Evolutionary conservation across 2,888 invertebrate genomes (phyloP).

Genomic region (Drosophila macrospina): DNA sequence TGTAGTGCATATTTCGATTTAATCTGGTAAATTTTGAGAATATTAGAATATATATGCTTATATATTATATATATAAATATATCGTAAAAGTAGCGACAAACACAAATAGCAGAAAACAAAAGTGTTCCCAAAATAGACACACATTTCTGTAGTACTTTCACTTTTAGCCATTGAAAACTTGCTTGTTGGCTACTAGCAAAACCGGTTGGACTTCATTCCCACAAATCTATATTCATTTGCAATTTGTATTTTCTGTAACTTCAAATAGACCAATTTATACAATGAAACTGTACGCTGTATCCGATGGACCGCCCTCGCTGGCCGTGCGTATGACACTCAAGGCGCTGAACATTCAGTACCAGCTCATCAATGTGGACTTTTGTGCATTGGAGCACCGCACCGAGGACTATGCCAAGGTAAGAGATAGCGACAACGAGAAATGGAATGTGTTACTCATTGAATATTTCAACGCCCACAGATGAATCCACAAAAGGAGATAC

Average conservation of each 20-base stretch:
- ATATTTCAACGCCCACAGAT: constrained; percentile 85
- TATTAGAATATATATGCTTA: background rate
- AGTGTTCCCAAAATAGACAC: constrained; percentile 38
- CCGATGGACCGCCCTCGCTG: constrained; percentile 92
- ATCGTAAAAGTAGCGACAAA: background rate
- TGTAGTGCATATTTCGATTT: constrained; percentile 4
- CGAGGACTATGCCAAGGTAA: constrained; percentile 89
- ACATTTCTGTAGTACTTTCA: constrained; percentile 48
- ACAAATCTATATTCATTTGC: constrained; percentile 26
- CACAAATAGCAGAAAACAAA: constrained; percentile 22
- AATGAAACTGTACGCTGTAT: constrained; percentile 90
- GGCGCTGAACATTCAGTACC: constrained; percentile 88
- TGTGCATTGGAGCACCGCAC: constrained; percentile 91
- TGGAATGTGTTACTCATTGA: background rate
- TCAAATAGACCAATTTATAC: constrained; percentile 71
- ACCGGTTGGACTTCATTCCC: constrained; percentile 58
- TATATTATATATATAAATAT: background rate
- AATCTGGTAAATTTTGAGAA: constrained; percentile 10
- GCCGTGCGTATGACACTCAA: constrained; percentile 90
- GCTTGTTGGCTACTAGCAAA: constrained; percentile 37
- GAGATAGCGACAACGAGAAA: background rate
- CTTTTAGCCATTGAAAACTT: constrained; percentile 47
- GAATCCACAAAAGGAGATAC: constrained; percentile 92
- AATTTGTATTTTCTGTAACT: constrained; percentile 19
- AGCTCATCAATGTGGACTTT: constrained; percentile 89